These are phyloP conservation scores for Chaunax sp. DNA, from an alignment of 2,797 vertebrate species.

Conservation along the genomic window DNA sequence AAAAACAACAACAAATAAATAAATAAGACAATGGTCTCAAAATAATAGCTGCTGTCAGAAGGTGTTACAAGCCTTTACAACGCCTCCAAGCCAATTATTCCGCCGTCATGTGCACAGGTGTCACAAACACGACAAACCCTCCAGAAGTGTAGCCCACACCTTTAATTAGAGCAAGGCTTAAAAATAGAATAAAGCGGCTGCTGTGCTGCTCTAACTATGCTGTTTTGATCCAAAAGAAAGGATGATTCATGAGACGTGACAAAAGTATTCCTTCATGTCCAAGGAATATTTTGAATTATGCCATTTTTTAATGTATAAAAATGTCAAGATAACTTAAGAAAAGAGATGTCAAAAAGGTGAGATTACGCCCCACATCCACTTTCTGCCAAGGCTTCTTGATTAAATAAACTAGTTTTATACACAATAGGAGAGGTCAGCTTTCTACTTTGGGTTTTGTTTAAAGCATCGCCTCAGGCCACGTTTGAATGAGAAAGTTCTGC, in stretches of 20 bases:
- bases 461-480: conserved; percentile 50
- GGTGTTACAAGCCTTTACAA: conserved; percentile 60
- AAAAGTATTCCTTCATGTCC: conserved; percentile 6
- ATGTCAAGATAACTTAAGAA: background rate
- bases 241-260: conserved; percentile 38
- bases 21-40: conserved; percentile 61
- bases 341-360: conserved; percentile 14
- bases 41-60: conserved; percentile 77
- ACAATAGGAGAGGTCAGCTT: conserved; percentile 45
- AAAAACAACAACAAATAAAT: conserved; percentile 12
- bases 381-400: conserved; percentile 38
- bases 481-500: conserved; percentile 62
- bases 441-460: conserved; percentile 62
- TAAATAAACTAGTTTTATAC: conserved; percentile 52
- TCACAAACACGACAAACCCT: conserved; percentile 61
- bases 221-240: conserved; percentile 57
- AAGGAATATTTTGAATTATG: conserved; percentile 3
- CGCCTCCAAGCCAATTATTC: conserved; percentile 75
- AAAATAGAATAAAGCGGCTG: conserved; percentile 65
- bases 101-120: conserved; percentile 71
- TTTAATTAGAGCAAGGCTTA: conserved; percentile 76
- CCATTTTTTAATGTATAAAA: background rate
- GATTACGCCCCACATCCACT: conserved; percentile 16
- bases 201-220: conserved; percentile 30
- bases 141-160: conserved; percentile 72